These are phyloP conservation scores for Panthera leo DNA, from an alignment of 2,113 vertebrate genomes.

Conservation along the genomic window DNA sequence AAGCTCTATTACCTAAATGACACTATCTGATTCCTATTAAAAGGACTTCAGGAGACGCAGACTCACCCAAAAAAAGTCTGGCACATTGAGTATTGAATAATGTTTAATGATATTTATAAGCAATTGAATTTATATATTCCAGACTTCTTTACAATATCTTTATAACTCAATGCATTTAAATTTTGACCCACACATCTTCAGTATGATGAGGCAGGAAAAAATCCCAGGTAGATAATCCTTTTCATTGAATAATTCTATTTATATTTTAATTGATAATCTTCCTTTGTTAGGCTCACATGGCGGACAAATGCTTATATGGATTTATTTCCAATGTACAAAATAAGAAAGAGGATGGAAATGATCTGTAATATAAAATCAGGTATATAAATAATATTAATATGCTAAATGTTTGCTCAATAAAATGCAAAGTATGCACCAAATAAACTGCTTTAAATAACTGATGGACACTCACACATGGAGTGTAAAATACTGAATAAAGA, in stretches of 20 bases:
- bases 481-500: conserved; percentile 34
- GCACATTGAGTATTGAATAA: conserved; percentile 58
- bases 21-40: background rate
- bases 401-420: conserved; percentile 29
- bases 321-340: conserved; percentile 76
- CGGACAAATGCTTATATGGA: conserved; percentile 55
- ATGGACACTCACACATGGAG: background rate
- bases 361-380: conserved; percentile 72
- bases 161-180: conserved; percentile 59
- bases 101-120: conserved; percentile 68
- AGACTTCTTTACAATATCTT: conserved; percentile 62
- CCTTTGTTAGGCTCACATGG: conserved; percentile 58
- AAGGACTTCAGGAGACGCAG: conserved; percentile 47
- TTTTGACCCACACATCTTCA: conserved; percentile 66
- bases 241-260: conserved; percentile 65
- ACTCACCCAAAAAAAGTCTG: conserved; percentile 56
- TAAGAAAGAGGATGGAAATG: conserved; percentile 68
- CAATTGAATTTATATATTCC: conserved; percentile 34
- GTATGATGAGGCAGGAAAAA: conserved; percentile 50
- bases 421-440: conserved; percentile 37
- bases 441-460: background rate
- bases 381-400: conserved; percentile 58
- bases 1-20: background rate
- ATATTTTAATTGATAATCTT: conserved; percentile 66
- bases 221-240: conserved; percentile 58